Evolutionary conservation across 2,888 invertebrate genomes (phyloP), one percentile per base, ranked within the genome.

Genomic region (Himalopsyche japonica): DNA sequence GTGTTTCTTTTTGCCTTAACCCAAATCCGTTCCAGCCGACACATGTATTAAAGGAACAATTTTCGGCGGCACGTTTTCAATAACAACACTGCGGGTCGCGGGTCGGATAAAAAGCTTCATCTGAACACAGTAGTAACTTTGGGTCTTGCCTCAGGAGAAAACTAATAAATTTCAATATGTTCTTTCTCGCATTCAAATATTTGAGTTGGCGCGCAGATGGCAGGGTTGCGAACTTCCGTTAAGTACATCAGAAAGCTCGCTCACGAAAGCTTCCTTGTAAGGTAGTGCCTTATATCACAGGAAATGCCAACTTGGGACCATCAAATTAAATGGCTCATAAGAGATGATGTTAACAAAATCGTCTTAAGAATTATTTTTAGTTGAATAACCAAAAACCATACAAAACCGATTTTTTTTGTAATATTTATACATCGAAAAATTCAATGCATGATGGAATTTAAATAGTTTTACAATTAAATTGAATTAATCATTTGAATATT

Each of bases 161-260:
- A 82, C 82, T 86, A 76, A 82, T 82, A 84, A 79, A 86, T 84
- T 84, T 86, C 84, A 86, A 86, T 84, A 80, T 79, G 82, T 82
- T 82, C 82, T 43, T 82, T 64, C 57, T 83, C 83, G 37, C 77
- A 84, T 77, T 86, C 84, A 83, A 86, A 85, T 84, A 86, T 86
- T 86, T 82, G 82, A 82, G 79, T 82, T 83, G 81, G 80, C 47
- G 64, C 82, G 76, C 79, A 76, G 84, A 79, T 84, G 84, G 76
- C 37, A 57, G 57, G 49, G 80, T 32, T 57, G 47, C 70, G 57
- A 80, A 80, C 47, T 80, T 80, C 80, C 80, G 32, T 32, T 57
- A 80, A 80, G 80, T 80, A 57, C 80, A 79, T 57, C 57, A 32
- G 80, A 77, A 77, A 70, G 70, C 70, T 70, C 70, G 70, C 70